Conservation (phyloP, 2,113 vertebrate species). For the Danionella cerebrum region DNA sequence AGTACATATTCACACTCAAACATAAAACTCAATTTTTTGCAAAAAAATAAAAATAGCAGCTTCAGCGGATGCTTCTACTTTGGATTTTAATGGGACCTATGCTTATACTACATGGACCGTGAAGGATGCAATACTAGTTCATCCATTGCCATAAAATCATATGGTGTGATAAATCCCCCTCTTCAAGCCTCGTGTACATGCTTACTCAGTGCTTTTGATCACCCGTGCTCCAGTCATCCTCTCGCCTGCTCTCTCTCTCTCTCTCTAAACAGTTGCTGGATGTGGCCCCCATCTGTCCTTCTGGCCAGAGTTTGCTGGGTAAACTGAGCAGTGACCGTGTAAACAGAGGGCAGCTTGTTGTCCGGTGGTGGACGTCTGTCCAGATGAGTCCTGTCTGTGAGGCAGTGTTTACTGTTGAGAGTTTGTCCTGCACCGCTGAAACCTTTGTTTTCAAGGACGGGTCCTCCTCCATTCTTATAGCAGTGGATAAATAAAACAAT, state of each 20-base stretch:
- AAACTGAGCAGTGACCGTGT: constrained; percentile 12
- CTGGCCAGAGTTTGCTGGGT: constrained; percentile 25
- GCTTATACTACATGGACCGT: background rate
- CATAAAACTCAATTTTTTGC: background rate
- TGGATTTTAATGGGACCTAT: background rate
- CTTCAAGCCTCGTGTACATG: constrained; percentile 26
- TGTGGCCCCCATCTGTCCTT: constrained; percentile 10
- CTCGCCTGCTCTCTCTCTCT: constrained; percentile 34
- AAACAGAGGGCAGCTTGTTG: constrained; percentile 6
- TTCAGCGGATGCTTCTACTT: background rate
- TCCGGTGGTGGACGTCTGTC: background rate
- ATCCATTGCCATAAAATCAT: constrained; percentile 22
- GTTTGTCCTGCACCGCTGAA: background rate
- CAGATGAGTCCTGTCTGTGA: background rate
- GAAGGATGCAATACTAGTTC: background rate
- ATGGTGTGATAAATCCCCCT: constrained; percentile 46
- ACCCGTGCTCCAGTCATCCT: constrained; percentile 51
- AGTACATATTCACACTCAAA: background rate
- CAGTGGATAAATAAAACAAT: too few species aligned
- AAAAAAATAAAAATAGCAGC: background rate
- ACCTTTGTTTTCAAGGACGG: background rate
- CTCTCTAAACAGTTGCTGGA: constrained; percentile 12
- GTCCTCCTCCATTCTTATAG: background rate
- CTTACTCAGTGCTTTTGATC: constrained; percentile 55
- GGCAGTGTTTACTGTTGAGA: constrained; percentile 27